Conservation (phyloP, 2,888 invertebrate genomes). For the Cosmopolites sordidus region DNA sequence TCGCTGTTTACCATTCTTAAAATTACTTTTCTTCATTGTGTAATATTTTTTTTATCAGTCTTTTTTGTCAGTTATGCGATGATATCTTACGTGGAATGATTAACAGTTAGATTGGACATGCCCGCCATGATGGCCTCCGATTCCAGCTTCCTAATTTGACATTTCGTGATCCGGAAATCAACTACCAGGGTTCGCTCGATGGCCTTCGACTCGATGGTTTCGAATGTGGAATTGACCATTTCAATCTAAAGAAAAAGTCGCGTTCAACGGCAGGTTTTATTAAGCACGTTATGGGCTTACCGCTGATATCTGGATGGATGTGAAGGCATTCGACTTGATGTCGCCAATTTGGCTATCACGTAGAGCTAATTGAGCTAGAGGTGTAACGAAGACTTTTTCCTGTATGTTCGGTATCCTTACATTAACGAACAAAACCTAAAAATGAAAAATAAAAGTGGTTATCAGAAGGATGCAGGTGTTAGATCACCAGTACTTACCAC, state of each 20-base stretch:
- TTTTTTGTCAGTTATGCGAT: no score
- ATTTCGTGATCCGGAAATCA: conserved; percentile 57
- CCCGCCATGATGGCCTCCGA: conserved; percentile 61
- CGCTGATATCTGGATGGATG: conserved; percentile 60
- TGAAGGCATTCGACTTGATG: conserved; percentile 62
- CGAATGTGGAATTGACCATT: conserved; percentile 59
- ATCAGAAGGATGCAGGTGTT: no score
- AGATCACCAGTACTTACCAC: conserved; percentile 45
- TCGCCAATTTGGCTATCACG: conserved; percentile 54
- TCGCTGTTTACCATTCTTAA: no score
- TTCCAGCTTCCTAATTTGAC: conserved; percentile 55
- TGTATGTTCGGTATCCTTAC: conserved; percentile 58
- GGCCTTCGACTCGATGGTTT: conserved; percentile 58
- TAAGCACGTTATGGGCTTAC: conserved; percentile 28
- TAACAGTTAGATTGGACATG: conserved; percentile 60
- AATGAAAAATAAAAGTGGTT: no score
- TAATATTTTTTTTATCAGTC: no score
- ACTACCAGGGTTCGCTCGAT: conserved; percentile 61
- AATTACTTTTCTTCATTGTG: no score
- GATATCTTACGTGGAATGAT: conserved; percentile 56
- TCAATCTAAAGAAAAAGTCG: conserved; percentile 43
- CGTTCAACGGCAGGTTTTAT: background rate
- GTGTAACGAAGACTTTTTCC: conserved; percentile 59
- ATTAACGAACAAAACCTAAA: conserved; percentile 62
- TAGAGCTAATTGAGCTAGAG: conserved; percentile 58